Conservation (phyloP, 2,797 vertebrate species). For the Propithecus deckenii region DNA sequence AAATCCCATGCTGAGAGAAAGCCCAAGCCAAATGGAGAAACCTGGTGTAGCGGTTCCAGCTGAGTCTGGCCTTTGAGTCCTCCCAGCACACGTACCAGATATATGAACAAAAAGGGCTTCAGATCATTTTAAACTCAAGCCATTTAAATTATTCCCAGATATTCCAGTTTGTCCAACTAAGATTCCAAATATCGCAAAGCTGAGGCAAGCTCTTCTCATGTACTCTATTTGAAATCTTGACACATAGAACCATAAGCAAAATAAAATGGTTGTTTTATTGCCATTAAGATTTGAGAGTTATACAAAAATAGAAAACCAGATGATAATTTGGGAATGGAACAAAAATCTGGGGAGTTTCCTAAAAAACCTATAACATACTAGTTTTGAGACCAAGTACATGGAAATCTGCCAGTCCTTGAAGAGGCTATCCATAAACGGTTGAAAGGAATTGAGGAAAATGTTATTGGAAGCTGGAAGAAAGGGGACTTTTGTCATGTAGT, state of each 20-base stretch:
- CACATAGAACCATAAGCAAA: neutral
- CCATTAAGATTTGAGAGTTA: neutral
- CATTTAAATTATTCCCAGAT: neutral
- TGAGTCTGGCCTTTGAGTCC: neutral
- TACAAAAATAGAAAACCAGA: neutral
- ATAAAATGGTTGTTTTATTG: neutral
- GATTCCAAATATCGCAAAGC: neutral
- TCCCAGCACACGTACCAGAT: neutral
- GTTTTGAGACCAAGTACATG: neutral
- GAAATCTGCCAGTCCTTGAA: neutral
- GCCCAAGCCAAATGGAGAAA: neutral
- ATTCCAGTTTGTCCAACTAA: neutral
- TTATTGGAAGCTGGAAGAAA: neutral
- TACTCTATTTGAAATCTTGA: neutral
- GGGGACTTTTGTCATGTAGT: neutral
- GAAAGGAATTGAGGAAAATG: neutral
- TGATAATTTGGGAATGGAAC: neutral
- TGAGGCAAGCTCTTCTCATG: neutral
- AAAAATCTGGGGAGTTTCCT: neutral
- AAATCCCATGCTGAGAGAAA: neutral
- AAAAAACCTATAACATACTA: neutral
- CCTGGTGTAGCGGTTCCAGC: neutral
- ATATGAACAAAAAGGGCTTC: neutral
- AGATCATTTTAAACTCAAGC: neutral
- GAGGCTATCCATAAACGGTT: neutral